Evolutionary conservation across 2,113 vertebrate genomes (phyloP).

Genomic region (Strix aluco): DNA sequence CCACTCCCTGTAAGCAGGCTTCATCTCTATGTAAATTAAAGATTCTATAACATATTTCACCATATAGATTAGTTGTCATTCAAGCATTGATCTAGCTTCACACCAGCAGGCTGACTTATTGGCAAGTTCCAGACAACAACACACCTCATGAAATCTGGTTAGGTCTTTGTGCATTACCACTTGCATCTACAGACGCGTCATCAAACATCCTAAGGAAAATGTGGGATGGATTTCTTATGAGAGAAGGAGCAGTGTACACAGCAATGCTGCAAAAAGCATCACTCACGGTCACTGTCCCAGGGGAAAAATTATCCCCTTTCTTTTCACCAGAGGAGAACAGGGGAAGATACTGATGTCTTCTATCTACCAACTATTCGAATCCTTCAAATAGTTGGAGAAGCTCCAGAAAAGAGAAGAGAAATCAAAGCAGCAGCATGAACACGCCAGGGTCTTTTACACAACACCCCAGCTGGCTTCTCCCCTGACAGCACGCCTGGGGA

Average conservation of each 20-base stretch:
- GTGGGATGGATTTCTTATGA: background rate
- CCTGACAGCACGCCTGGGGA: accelerated
- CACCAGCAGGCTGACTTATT: background rate
- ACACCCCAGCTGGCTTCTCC: background rate
- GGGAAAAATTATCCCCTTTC: background rate
- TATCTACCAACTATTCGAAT: background rate
- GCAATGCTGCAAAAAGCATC: background rate
- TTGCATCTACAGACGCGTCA: background rate
- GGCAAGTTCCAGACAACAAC: background rate
- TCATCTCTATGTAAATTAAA: conserved; percentile 57
- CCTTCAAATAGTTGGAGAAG: background rate
- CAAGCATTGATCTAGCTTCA: background rate
- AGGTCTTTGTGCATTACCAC: background rate
- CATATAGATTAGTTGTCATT: conserved; percentile 43
- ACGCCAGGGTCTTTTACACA: background rate
- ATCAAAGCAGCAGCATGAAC: background rate
- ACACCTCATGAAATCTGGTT: background rate
- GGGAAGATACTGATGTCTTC: background rate
- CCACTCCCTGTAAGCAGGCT: conserved; percentile 12
- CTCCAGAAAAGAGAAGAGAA: background rate
- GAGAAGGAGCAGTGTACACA: background rate
- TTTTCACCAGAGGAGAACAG: background rate
- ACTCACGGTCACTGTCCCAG: background rate
- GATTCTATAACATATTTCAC: background rate
- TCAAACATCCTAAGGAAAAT: background rate